phyloP scores from a whole-genome alignment of 35 echinoderm and acorn worm species.

The Anneissia japonica region DNA sequence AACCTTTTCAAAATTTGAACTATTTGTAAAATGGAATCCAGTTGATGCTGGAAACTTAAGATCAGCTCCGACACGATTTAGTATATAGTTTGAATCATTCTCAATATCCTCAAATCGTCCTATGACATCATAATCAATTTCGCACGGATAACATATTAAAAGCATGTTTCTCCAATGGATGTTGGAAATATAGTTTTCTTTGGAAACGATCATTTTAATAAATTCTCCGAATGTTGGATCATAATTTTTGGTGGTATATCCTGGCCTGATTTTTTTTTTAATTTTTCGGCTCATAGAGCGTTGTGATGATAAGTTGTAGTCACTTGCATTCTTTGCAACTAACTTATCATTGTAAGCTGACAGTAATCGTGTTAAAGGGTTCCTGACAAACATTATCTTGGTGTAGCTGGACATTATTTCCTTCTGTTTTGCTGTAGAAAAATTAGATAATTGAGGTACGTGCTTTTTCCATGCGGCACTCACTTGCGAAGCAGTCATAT shows the following conservation, averaged over 20 bases:
- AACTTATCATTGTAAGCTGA: constrained; percentile 58
- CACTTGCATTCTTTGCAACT: not conserved
- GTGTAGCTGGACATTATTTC: constrained; percentile 26
- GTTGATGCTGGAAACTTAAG: not conserved
- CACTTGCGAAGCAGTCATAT: not conserved
- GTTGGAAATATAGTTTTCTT: not conserved
- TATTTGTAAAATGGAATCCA: not conserved
- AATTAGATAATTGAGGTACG: not conserved
- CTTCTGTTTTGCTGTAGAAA: not conserved
- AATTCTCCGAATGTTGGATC: constrained; percentile 49
- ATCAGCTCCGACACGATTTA: constrained; percentile 3
- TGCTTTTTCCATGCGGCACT: not conserved
- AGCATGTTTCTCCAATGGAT: constrained; percentile 39
- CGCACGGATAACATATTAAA: constrained; percentile 30
- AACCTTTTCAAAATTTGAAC: not conserved
- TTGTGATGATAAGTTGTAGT: not conserved
- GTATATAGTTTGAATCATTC: constrained; percentile 28
- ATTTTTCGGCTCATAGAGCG: not conserved
- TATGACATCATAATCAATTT: constrained; percentile 53
- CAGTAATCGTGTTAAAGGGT: constrained; percentile 55
- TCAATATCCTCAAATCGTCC: constrained; percentile 40
- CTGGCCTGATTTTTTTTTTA: not conserved
- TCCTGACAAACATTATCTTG: constrained; percentile 49
- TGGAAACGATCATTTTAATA: constrained; percentile 16
- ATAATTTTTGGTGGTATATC: not conserved